A percentile compares a stretch with the other conserved stretches of the same genome.
Conservation (phyloP, 1,140 invertebrate genomes). For the Drosophila bipectinata region DNA sequence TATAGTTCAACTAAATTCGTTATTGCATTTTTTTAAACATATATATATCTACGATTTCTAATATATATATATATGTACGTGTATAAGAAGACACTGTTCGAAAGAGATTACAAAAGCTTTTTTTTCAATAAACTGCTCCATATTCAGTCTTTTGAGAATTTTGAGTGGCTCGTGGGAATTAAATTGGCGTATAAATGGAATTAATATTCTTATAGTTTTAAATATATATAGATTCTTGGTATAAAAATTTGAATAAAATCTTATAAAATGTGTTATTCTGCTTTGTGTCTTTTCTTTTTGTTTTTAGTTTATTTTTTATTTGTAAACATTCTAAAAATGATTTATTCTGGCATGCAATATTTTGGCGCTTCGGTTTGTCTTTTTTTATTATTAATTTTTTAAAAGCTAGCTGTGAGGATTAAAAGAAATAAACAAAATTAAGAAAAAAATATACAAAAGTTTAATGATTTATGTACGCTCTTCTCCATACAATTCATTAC, state of each 20-base stretch:
- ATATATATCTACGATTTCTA: slow-evolving; percentile 27
- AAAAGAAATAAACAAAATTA: slow-evolving; percentile 22
- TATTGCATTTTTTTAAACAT: slow-evolving; percentile 38
- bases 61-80: slow-evolving; percentile 31
- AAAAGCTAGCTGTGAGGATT: slow-evolving; percentile 21
- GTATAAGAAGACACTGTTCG: slow-evolving; percentile 49
- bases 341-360: slow-evolving; percentile 58
- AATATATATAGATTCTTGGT: slow-evolving; percentile 43
- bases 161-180: slow-evolving; percentile 70
- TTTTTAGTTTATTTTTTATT: slow-evolving; percentile 30
- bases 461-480: slow-evolving; percentile 42
- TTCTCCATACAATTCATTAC: slow-evolving; percentile 53
- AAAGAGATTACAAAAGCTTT: slow-evolving; percentile 70
- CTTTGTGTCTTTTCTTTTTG: not conserved
- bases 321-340: slow-evolving; percentile 65
- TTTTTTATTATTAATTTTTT: slow-evolving; percentile 18
- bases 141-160: slow-evolving; percentile 72
- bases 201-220: slow-evolving; percentile 37
- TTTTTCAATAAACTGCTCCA: slow-evolving; percentile 53
- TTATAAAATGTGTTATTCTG: slow-evolving; percentile 52
- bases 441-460: slow-evolving; percentile 58
- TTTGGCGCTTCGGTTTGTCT: slow-evolving; percentile 54
- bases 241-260: slow-evolving; percentile 67
- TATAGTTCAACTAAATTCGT: slow-evolving; percentile 79
- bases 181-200: slow-evolving; percentile 70